phyloP scores from a whole-genome alignment of 2,888 invertebrate species.

The Eucera pruinosa region DNA sequence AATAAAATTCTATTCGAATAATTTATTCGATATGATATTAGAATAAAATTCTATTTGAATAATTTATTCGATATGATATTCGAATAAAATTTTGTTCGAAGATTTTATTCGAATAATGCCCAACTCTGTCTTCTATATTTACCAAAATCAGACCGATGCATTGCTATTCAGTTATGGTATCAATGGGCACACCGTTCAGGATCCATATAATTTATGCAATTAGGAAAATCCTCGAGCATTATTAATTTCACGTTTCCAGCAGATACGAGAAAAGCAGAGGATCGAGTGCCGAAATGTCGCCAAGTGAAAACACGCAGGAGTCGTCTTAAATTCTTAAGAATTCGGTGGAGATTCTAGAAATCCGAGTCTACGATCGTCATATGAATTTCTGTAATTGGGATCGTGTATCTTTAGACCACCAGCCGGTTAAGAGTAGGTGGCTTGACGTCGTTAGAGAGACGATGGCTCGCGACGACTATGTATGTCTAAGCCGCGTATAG shows the following conservation, averaged over 20 bases:
- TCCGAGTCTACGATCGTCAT: constrained; percentile 30
- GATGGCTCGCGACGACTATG: constrained; percentile 30
- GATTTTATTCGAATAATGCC: no score
- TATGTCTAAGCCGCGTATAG: constrained; percentile 57
- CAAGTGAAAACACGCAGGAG: background rate
- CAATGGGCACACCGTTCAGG: background rate
- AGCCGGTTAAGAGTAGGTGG: constrained; percentile 34
- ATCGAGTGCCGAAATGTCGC: constrained; percentile 55
- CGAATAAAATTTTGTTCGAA: no score
- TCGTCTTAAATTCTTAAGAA: no score
- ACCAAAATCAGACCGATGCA: background rate
- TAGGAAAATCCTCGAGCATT: constrained; percentile 51
- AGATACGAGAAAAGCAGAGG: constrained; percentile 25
- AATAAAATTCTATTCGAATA: no score
- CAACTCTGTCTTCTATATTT: no score
- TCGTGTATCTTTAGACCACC: constrained; percentile 53
- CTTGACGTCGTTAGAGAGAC: constrained; percentile 29
- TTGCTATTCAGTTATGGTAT: background rate
- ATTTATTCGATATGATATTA: no score
- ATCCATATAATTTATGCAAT: constrained; percentile 40
- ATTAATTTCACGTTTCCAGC: constrained; percentile 46
- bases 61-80: no score
- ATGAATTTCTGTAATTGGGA: constrained; percentile 57
- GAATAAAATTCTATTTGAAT: no score
- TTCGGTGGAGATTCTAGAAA: background rate